Base-by-base conservation (phyloP, 2,797 vertebrate genomes). In the Xyrichtys novacula region DNA sequence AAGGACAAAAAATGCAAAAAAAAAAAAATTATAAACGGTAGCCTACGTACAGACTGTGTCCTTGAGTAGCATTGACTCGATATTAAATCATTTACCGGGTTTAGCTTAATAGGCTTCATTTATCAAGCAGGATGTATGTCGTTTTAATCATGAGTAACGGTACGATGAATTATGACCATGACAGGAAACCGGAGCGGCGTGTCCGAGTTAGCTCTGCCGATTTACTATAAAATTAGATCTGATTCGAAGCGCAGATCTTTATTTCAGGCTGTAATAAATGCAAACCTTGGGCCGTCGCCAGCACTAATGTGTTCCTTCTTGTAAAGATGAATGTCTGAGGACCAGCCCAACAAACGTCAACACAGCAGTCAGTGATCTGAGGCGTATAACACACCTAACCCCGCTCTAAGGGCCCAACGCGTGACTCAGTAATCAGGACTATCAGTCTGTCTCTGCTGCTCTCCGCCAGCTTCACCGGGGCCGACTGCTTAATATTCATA, bases 261-360 rank as follows among this genome's bases (percentile, higher is more conserved):
- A 87, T 76, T 71, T 55, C 56, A 71, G 52, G 48, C 50, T 28
- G 50, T 15, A 65, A 59, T 55, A 70, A 87, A 88, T 83, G 73
- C 69, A 63, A 76, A 71, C 58, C 57, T 71, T 84, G 88, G 88
- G 76, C 54, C 66, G 23, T 15, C 23, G 85, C 88, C 87, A 89
- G 60, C 65, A 38, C 78, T 76, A 76, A 82, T 85, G 78, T 73
- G 68, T 63, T 64, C 54, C 25, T 25, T 7, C 23, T 52, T 64
- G 59, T 52, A 54, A 83, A 84, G 81, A 90, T 79, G 39, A 53
- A 81, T 86, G 73, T 57, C 19, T 36, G 68, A 50, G 56, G 50
- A 57, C 36, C 20, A 20, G 32, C 40, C 60, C 2, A 50, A 78
- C 64, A 65, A 69, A 73, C 26, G 73, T 42, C 60, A 28, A 49